Conservation (phyloP, 1,140 invertebrate species). For the Drosophila suzukii region DNA sequence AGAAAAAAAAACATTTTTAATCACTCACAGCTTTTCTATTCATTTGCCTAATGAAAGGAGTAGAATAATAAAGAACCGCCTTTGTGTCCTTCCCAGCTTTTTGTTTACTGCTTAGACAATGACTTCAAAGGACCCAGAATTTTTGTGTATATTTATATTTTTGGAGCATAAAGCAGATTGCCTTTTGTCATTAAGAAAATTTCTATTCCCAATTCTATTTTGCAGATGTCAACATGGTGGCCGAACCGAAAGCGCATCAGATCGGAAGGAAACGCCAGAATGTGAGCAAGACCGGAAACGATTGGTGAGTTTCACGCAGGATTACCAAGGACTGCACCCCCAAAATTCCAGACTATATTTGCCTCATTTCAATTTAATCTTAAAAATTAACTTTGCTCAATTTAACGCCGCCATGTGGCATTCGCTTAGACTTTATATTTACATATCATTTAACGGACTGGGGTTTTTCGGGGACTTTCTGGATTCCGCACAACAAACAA, state of each 20-base stretch:
- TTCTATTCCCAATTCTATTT: constrained; percentile 9
- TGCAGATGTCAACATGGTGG: constrained; percentile 89
- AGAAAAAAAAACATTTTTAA: constrained; percentile 54
- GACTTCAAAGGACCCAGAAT: constrained; percentile 52
- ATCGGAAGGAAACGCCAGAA: constrained; percentile 92
- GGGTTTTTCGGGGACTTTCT: constrained; percentile 1
- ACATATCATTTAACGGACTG: constrained; percentile 77
- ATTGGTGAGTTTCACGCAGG: constrained; percentile 87
- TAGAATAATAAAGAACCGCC: constrained; percentile 24
- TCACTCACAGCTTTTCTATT: constrained; percentile 43
- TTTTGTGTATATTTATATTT: constrained; percentile 41
- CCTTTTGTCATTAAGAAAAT: constrained; percentile 26
- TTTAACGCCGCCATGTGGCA: constrained; percentile 70
- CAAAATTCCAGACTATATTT: constrained; percentile 8
- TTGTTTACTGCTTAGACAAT: constrained; percentile 41
- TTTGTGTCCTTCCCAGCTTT: constrained; percentile 23
- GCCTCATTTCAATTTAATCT: constrained; percentile 68
- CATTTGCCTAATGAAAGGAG: constrained; percentile 76
- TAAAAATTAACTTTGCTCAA: constrained; percentile 67
- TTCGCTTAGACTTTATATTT: constrained; percentile 73
- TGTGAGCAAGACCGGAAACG: constrained; percentile 91
- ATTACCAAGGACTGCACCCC: neutral
- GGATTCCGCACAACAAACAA: constrained; percentile 31
- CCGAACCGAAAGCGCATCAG: constrained; percentile 93
- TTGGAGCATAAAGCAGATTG: constrained; percentile 36